Evolutionary conservation across 2,113 vertebrate species (phyloP).

Genomic region (Lepisosteus osseus): DNA sequence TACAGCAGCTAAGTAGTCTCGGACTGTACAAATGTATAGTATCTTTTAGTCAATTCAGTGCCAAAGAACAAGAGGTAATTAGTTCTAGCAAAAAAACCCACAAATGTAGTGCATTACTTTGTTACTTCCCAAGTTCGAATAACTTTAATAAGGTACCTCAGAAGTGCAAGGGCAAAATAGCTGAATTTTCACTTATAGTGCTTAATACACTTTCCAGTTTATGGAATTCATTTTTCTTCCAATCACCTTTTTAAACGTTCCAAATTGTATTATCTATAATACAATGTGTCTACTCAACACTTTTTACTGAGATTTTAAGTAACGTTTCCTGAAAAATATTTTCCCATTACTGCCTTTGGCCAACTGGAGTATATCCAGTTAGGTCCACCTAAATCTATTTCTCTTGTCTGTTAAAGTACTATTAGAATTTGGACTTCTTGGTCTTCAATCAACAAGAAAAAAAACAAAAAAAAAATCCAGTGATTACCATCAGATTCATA

Average conservation of each 20-base stretch:
- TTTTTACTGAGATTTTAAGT: neutral
- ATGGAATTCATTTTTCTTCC: neutral
- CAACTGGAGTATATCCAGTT: slow-evolving; percentile 2
- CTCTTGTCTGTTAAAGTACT: neutral
- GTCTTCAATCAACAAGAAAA: neutral
- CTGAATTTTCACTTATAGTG: neutral
- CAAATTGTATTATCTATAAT: neutral
- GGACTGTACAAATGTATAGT: neutral
- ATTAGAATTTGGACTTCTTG: neutral
- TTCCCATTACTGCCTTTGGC: slow-evolving; percentile 11
- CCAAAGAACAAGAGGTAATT: slow-evolving; percentile 43
- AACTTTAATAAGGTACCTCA: neutral
- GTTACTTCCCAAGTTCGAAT: neutral
- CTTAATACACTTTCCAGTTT: neutral
- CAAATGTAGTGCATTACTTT: slow-evolving; percentile 5
- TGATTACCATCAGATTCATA: slow-evolving; percentile 5
- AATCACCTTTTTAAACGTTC: neutral
- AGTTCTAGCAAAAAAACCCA: slow-evolving; percentile 19
- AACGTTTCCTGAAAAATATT: neutral
- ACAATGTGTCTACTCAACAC: too few relatives aligned
- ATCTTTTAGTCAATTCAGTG: slow-evolving; percentile 1
- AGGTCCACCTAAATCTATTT: neutral
- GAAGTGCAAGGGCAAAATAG: neutral
- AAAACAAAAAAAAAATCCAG: neutral
- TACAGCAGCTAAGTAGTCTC: slow-evolving; percentile 1